Base-by-base conservation (phyloP, 2,888 invertebrate genomes). In the Pristionchus japonicus region DNA sequence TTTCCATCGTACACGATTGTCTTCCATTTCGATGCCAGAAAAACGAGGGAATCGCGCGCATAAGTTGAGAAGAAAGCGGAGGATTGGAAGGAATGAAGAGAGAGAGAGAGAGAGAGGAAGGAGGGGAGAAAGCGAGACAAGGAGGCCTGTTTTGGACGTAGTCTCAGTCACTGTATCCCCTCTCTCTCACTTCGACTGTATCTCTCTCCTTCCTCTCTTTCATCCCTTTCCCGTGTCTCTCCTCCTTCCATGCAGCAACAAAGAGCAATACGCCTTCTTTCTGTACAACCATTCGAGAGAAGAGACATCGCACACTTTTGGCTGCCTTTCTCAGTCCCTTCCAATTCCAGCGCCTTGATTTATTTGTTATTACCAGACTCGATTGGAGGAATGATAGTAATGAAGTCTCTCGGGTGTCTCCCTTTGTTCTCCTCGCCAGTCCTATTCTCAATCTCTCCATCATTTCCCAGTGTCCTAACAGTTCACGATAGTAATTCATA, bases 11-110 rank as follows among this genome's bases (percentile, higher is more conserved):
- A 74, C 74, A 74, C 74, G 74, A 74, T 74, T 74, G 74, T 77
- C 77, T 77, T 83, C 82, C 82, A 52, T 52, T 83, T 52, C 49
- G 82, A 83, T 49, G 82, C 82, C 27, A 52, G 52, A 80, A 83
- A 34, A 52, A 43, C 34, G 82, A 52, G 49, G 23, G 82, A 83
- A 70, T 70, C 70, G 70, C 70, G 70, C 77, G 77, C 40, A 77
- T 77, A 77, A 77, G 77, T 77, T 77, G 82, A 49, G 85, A 85
- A 67, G 67, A 64, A 52, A 83, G 82, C 52, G 52, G 82, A 47
- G 82, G 82, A 82, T 31, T 82, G 52, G 52, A 52, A 43, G 82
- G 52, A 52, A 52, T n/a, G 64, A 64, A 34, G 85, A 64, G 47
- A 64, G 43, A 83, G 83, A 40, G 31, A 27, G 31, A 40, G 77